Evolutionary conservation across 2,888 invertebrate genomes (phyloP).

Genomic region (Campoplex capitator): DNA sequence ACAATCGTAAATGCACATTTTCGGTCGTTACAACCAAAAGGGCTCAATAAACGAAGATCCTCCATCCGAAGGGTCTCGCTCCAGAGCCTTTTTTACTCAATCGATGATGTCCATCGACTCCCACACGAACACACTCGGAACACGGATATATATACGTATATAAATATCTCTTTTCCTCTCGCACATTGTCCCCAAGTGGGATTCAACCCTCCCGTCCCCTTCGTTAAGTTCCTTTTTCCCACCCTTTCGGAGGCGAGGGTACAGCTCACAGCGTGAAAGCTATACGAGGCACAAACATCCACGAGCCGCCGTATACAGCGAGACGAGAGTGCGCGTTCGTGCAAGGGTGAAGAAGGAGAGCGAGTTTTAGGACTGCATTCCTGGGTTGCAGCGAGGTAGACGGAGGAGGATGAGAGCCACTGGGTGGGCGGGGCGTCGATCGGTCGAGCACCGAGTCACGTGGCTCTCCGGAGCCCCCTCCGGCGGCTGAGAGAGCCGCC

Average conservation of each 20-base stretch:
- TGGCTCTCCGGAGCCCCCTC: conserved; percentile 72
- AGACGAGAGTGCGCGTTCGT: background rate
- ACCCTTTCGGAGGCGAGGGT: background rate
- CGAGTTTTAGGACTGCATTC: conserved; percentile 53
- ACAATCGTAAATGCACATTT: background rate
- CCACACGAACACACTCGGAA: background rate
- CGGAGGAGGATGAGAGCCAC: conserved; percentile 77
- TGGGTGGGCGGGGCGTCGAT: conserved; percentile 80
- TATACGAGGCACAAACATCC: background rate
- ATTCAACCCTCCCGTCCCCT: conserved; percentile 41
- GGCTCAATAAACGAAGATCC: background rate
- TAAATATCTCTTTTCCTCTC: conserved; percentile 1
- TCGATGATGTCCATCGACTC: background rate
- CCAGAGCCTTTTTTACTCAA: background rate
- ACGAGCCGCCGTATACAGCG: background rate
- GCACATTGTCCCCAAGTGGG: conserved; percentile 5
- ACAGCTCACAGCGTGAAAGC: background rate
- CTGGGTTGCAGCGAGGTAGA: conserved; percentile 36
- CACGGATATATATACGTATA: background rate
- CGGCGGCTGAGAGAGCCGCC: conserved; percentile 70
- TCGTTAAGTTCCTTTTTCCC: conserved; percentile 48
- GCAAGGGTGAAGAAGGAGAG: background rate
- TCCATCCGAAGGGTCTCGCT: background rate
- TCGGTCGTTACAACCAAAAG: background rate
- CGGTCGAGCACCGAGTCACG: conserved; percentile 80